Base-by-base conservation (phyloP, 2,888 invertebrate genomes). In the Scotopteryx bipunctaria region DNA sequence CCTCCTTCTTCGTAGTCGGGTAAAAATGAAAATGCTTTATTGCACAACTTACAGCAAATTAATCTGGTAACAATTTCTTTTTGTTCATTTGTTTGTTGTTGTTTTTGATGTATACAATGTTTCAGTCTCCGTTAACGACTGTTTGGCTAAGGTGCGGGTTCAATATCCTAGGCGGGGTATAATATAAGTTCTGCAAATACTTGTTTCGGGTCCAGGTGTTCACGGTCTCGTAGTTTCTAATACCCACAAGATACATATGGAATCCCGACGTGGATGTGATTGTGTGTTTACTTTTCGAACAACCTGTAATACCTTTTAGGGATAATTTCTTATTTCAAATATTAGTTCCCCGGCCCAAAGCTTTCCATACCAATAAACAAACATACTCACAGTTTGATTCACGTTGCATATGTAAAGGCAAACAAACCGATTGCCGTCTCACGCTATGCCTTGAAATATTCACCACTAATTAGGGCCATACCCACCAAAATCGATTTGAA, bases 361-460 rank as follows among this genome's bases (percentile, higher is more conserved):
- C 40, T 45, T 45, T 44, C 8, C 3, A n/a, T 11, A 13, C 32
- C 14, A 5, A 23, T 16, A 35, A 36, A 41, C 41, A 52, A 41
- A 42, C 36, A 19, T 35, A 40, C 27, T 9, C 29, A 27, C 11
- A 40, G 14, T 43, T 33, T 43, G 47, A 52, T 49, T 52, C 40
- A 46, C 36, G 32, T 25, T 15, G 31, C 31, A 36, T 16, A 47
- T 16, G 46, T 52, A 29, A 11, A 41, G 41, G 21, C 40, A 55
- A 55, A 60, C 49, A 55, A 6, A 48, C 43, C 48, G 47, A 43
- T 61, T 63, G 50, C 31, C 51, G 49, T 25, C 45, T 53, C 59
- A 59, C 48, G 44, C 54, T 52, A 51, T 60, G 56, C 57, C 49
- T 62, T 68, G 50, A 63, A 70, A 64, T 70, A 69, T 67, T 67